A percentile compares a stretch with the other conserved stretches of the same genome.
phyloP scores from a whole-genome alignment of 2,888 invertebrate species.

The Resseliella maxima region DNA sequence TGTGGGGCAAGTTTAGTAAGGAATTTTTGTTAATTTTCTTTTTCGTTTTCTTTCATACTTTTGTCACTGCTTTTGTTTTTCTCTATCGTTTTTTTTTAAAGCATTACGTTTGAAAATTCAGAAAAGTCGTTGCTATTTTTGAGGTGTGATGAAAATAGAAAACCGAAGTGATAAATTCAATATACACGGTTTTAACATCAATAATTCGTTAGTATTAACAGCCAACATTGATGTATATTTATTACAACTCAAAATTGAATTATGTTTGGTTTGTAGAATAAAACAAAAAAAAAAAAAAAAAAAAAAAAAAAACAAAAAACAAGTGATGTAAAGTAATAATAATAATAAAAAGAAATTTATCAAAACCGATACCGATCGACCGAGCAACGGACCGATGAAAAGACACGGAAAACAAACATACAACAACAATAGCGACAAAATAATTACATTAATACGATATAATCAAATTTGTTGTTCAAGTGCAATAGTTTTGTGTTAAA shows the following conservation, averaged over 20 bases:
- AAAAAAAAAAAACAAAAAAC: not conserved
- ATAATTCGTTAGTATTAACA: constrained; percentile 39
- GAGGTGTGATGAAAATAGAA: constrained; percentile 47
- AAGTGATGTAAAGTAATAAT: not conserved
- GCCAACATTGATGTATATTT: not conserved
- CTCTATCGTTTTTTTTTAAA: not conserved
- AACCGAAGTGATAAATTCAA: constrained; percentile 30
- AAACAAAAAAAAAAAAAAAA: not conserved
- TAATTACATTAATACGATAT: constrained; percentile 50
- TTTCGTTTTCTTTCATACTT: not conserved
- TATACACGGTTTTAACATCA: not conserved
- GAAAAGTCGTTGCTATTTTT: constrained; percentile 36
- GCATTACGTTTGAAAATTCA: constrained; percentile 8
- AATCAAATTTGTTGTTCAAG: constrained; percentile 51
- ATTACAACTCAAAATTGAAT: not conserved
- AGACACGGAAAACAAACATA: not conserved
- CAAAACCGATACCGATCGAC: not conserved
- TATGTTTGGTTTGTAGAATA: not conserved
- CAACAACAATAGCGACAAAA: not conserved
- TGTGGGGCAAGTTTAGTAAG: constrained; percentile 23
- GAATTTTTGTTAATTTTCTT: not conserved
- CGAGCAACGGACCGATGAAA: not conserved
- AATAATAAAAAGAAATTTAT: not conserved
- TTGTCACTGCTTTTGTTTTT: not conserved
- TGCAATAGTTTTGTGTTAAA: constrained; percentile 16